Evolutionary conservation across 2,888 invertebrate genomes (phyloP).

Genomic region (Myopa tessellatipennis): DNA sequence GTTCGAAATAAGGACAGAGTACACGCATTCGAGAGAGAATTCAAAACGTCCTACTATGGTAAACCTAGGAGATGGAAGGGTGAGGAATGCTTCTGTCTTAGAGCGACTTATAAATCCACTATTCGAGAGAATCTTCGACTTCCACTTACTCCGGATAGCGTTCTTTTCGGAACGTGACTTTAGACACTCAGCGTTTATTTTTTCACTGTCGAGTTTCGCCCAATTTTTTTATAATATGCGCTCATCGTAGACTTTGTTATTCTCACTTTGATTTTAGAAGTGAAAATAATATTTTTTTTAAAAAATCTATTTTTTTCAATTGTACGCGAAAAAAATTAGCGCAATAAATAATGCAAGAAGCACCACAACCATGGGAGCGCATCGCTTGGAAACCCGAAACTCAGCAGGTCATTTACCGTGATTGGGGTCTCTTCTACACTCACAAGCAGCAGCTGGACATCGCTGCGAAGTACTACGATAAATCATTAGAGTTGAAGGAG

Average conservation of each 20-base stretch:
- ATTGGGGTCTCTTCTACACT: slow-evolving; percentile 63
- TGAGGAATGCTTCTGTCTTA: no score
- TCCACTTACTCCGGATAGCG: no score
- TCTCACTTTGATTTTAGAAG: no score
- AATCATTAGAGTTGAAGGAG: slow-evolving; percentile 56
- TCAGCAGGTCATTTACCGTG: slow-evolving; percentile 62
- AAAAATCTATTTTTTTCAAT: background rate
- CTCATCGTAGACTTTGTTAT: background rate
- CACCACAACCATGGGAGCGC: slow-evolving; percentile 54
- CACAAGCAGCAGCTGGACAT: slow-evolving; percentile 59
- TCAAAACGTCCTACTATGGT: no score
- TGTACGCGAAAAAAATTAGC: background rate
- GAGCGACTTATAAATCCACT: no score
- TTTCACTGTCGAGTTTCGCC: background rate
- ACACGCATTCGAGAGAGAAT: no score
- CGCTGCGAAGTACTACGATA: slow-evolving; percentile 60
- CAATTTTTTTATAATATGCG: background rate
- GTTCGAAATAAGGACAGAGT: no score
- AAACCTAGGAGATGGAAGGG: no score
- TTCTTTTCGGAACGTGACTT: no score
- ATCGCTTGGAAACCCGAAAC: slow-evolving; percentile 58
- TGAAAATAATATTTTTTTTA: background rate
- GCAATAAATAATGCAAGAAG: slow-evolving; percentile 35
- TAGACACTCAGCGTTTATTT: background rate
- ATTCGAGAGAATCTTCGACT: no score